Base-by-base conservation (phyloP, 2,888 invertebrate genomes). In the Automeris io region DNA sequence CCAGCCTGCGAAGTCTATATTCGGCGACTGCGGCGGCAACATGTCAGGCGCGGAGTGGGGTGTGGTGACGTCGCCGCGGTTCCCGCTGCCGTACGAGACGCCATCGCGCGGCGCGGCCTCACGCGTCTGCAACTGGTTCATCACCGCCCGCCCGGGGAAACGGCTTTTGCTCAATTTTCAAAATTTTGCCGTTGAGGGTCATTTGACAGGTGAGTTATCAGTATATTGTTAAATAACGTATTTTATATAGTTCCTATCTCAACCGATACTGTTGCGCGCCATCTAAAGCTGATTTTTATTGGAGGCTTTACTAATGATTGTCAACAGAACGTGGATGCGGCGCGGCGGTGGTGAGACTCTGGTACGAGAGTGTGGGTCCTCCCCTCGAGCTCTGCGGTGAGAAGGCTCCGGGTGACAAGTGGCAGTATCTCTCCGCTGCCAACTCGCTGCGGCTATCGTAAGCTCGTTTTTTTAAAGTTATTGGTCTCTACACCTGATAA, bases 81-180 rank as follows among this genome's bases (percentile, higher is more conserved):
- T 91, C 88, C 98, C 98, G 37, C 90, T 91, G 43, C 93, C 96
- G 59, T 99, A 99, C 85, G 93, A 93, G 65, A 92, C 94, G 33
- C 95, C 95, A 1, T 87, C 91, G 31, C 90, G 91, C 51, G 93
- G 93, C 38, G 88, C 92, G 52, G 93, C 95, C 35, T 95, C 95
- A 51, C 92, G 93, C 74, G 95, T 95, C 47, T 99, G 99, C 87
- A 97, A 98, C 82, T 99, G 99, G 99, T 95, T 94, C 72, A 94
- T 99, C 68, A 93, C 91, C 46, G 97, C 96, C 43, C 90, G 93
- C 53, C 93, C 94, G 21, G 92, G 92, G 57, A 94, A 95, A 74
- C 92, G 93, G 69, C 92, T 99, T 61, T 90, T 98, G 70, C 90
- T 99, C 66, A 93, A 95, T 76, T 96, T 99, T 75, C 93, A 95